Base-by-base conservation (phyloP, 2,797 vertebrate species). In the Hyperoplus immaculatus region DNA sequence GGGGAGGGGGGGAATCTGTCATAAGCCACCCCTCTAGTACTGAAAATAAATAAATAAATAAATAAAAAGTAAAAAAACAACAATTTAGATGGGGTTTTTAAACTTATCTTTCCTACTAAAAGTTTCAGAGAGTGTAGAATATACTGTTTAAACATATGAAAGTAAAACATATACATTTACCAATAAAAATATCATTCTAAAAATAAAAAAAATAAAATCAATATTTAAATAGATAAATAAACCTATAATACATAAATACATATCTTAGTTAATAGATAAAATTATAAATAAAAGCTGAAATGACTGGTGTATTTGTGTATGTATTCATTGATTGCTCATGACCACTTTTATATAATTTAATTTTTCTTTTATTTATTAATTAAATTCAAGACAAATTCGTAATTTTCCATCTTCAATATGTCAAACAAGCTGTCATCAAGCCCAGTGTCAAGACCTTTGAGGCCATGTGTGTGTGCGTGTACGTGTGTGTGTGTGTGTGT, bases 121-220 rank as follows among this genome's bases (percentile, higher is more conserved):
- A 36, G n/a, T 73, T 50, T 13, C n/a, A 57, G n/a, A 65, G 13
- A 57, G 29, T 43, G 7, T 14, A 45, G 15, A 75, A 45, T 53
- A 8, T 18, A 51, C 15, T 8, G 6, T 51, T n/a, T 51, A 51
- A 38, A n/a, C 36, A 38, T 16, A 43, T 41, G 11, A 11, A 4
- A 11, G 60, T 14, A 46, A 42, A 15, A 42, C 41, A 41, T 15
- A 10, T 46, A 8, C 8, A 46, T 45, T 3, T 7, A 58, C 39
- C 8, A 14, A 72, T 47, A 29, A 29, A 29, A 29, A 21, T 21
- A 21, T n/a, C 29, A 29, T 29, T 29, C 2, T 29, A 29, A n/a
- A 8, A 47, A 29, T 10, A 3, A 47, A 8, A 8, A 46, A 29
- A 49, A n/a, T 38, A 6, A 16, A 1, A 51, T 59, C 1, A 1